Conservation (phyloP, 2,888 invertebrate species). For the Aricia artaxerxes region DNA sequence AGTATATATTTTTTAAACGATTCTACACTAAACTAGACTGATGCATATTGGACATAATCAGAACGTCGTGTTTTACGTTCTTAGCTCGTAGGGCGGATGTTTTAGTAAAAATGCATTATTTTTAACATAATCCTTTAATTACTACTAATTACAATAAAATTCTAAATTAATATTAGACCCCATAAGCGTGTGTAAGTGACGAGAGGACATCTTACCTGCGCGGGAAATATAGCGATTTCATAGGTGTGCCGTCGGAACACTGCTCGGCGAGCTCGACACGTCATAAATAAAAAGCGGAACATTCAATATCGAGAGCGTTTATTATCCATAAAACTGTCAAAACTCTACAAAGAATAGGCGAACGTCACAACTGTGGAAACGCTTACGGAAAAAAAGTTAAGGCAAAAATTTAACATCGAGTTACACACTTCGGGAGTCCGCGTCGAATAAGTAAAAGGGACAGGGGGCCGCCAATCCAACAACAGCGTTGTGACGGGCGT, state of each 20-base stretch:
- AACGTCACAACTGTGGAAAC: slow-evolving; percentile 79
- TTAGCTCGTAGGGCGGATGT: background rate
- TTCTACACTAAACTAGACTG: slow-evolving; percentile 28
- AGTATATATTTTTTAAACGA: slow-evolving; percentile 36
- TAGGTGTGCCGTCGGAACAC: slow-evolving; percentile 25
- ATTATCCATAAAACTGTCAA: slow-evolving; percentile 76
- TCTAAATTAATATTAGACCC: slow-evolving; percentile 30
- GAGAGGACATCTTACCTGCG: slow-evolving; percentile 28
- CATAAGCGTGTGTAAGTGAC: slow-evolving; percentile 29
- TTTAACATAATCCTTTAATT: slow-evolving; percentile 28
- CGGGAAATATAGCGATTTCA: slow-evolving; percentile 30
- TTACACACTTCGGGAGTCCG: slow-evolving; percentile 44
- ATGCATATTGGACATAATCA: background rate
- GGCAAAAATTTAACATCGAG: slow-evolving; percentile 65
- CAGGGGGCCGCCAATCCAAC: slow-evolving; percentile 81
- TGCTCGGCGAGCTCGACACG: slow-evolving; percentile 38
- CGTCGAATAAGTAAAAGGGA: slow-evolving; percentile 44
- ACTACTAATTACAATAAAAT: slow-evolving; percentile 31
- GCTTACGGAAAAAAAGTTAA: slow-evolving; percentile 74
- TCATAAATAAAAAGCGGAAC: slow-evolving; percentile 59
- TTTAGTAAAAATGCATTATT: slow-evolving; percentile 30
- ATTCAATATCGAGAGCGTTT: slow-evolving; percentile 72
- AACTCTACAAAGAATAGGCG: slow-evolving; percentile 79
- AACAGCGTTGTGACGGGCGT: slow-evolving; percentile 76
- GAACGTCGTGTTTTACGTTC: slow-evolving; percentile 9